Conservation (phyloP, 2,888 invertebrate genomes). For the Caprella mutica region DNA sequence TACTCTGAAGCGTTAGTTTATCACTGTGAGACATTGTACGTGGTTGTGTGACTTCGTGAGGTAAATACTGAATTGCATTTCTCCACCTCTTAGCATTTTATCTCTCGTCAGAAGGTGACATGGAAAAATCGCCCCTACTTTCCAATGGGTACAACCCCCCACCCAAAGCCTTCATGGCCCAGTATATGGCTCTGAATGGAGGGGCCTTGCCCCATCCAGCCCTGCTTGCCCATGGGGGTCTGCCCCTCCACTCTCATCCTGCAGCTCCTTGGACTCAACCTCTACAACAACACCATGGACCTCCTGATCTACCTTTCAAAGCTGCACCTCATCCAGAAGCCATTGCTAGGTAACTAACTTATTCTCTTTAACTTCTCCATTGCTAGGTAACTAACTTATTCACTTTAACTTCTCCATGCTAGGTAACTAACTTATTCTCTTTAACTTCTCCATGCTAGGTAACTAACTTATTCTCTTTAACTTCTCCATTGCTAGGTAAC, state of each 20-base stretch:
- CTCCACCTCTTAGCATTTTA: too few relatives aligned
- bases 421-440: background rate
- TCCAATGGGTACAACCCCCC: conserved; percentile 33
- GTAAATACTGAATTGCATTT: too few relatives aligned
- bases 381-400: background rate
- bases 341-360: conserved; percentile 29
- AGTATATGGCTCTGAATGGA: conserved; percentile 33
- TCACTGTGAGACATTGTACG: too few relatives aligned
- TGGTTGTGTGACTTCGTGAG: too few relatives aligned
- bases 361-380: too few relatives aligned
- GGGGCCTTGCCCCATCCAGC: conserved; percentile 32
- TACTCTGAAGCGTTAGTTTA: too few relatives aligned
- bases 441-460: background rate
- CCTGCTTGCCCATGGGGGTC: conserved; percentile 30
- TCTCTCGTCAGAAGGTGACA: conserved; percentile 17
- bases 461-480: background rate
- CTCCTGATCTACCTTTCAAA: conserved; percentile 19
- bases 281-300: conserved; percentile 20
- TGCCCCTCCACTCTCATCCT: conserved; percentile 29
- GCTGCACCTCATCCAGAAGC: conserved; percentile 24
- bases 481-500: too few relatives aligned
- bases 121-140: conserved; percentile 29
- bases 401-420: background rate
- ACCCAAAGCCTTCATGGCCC: conserved; percentile 33
- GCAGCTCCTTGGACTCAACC: conserved; percentile 28